These are phyloP conservation scores for Talpa occidentalis DNA, from an alignment of 2,113 vertebrate species.

Conservation along the genomic window DNA sequence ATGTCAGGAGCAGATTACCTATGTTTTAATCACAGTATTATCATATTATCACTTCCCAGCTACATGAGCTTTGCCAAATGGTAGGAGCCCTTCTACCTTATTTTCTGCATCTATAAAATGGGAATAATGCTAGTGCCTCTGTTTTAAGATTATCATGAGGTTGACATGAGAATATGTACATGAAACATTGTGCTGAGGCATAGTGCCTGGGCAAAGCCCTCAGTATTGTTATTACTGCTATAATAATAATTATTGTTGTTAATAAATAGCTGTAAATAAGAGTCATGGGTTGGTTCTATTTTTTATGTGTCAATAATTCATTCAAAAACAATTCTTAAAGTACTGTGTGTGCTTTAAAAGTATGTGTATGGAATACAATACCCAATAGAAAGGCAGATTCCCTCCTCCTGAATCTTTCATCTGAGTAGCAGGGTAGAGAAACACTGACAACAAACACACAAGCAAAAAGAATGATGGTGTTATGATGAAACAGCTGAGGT, in stretches of 20 bases:
- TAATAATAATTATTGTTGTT: background rate
- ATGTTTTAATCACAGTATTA: background rate
- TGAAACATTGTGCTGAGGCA: background rate
- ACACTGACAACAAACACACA: background rate
- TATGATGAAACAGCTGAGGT: background rate
- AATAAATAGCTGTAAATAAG: background rate
- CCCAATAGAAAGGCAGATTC: background rate
- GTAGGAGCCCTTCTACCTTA: background rate
- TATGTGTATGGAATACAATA: background rate
- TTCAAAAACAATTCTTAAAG: background rate
- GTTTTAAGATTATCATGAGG: slow-evolving; percentile 7
- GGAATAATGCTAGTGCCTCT: background rate
- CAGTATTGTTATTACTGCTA: background rate
- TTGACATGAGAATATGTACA: background rate
- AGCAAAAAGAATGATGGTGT: background rate
- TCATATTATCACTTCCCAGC: background rate
- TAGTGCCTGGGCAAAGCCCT: background rate
- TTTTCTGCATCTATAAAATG: background rate
- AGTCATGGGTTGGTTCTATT: background rate
- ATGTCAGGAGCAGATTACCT: background rate
- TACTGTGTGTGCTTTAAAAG: background rate
- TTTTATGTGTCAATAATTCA: background rate
- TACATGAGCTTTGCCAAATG: background rate
- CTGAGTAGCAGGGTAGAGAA: background rate
- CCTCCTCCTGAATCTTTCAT: background rate